A percentile compares a stretch with the other conserved stretches of the same genome.
Conservation (phyloP, 1,140 invertebrate species). For the Papilio machaon region DNA sequence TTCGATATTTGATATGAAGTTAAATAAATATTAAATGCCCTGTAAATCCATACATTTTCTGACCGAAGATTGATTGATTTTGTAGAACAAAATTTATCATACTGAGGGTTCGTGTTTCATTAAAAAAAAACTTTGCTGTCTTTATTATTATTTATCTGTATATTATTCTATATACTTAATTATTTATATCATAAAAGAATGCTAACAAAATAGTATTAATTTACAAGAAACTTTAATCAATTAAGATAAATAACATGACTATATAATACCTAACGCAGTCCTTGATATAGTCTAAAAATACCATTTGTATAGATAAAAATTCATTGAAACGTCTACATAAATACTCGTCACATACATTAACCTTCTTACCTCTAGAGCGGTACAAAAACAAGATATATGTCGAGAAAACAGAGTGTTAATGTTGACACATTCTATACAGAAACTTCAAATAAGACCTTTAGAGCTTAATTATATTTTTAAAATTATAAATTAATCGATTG, state of each 20-base stretch:
- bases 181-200: too few relatives aligned
- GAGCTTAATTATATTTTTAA: not conserved
- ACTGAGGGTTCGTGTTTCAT: too few relatives aligned
- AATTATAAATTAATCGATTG: not conserved
- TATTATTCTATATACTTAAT: too few relatives aligned
- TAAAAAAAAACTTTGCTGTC: too few relatives aligned
- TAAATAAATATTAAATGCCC: not conserved
- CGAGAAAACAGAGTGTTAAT: not conserved
- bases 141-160: too few relatives aligned
- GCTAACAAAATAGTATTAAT: not conserved
- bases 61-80: too few relatives aligned
- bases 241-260: not conserved
- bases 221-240: not conserved
- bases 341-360: conserved; percentile 4
- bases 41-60: not conserved
- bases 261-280: too few relatives aligned
- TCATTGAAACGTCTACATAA: not conserved
- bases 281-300: not conserved
- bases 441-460: not conserved
- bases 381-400: not conserved
- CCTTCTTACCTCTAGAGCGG: not conserved
- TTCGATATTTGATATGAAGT: not conserved
- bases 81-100: too few relatives aligned
- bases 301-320: not conserved
- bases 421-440: not conserved